These are phyloP conservation scores for Smithornis capensis DNA, from an alignment of 2,113 vertebrate species.

Conservation along the genomic window DNA sequence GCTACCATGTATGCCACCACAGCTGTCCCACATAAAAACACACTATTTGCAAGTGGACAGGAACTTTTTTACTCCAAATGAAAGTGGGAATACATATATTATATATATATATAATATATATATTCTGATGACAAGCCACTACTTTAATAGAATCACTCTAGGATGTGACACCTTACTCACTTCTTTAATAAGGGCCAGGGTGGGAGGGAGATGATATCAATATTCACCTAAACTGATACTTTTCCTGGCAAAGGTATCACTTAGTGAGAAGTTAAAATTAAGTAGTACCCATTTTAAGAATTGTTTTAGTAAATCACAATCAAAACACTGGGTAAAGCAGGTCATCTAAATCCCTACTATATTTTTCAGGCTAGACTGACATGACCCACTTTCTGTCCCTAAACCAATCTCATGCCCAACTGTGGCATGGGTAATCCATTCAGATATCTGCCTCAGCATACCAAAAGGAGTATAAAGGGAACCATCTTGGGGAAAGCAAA, in stretches of 20 bases:
- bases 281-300: background rate
- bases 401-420: background rate
- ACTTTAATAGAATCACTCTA: background rate
- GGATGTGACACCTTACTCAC: background rate
- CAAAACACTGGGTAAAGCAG: background rate
- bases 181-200: background rate
- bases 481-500: background rate
- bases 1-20: accelerated
- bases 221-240: background rate
- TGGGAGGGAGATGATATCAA: background rate
- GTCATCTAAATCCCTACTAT: background rate
- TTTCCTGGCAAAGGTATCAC: background rate
- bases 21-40: background rate
- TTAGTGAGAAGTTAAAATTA: background rate
- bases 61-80: background rate
- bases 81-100: too few relatives aligned
- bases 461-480: background rate
- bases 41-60: background rate
- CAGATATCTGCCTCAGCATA: background rate
- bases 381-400: slow-evolving; percentile 6
- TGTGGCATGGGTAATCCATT: background rate
- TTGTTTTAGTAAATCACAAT: background rate
- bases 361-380: background rate
- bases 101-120: too few relatives aligned
- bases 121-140: background rate